These are phyloP conservation scores for Pelmatolapia mariae DNA, from an alignment of 2,113 vertebrate species.

Conservation along the genomic window DNA sequence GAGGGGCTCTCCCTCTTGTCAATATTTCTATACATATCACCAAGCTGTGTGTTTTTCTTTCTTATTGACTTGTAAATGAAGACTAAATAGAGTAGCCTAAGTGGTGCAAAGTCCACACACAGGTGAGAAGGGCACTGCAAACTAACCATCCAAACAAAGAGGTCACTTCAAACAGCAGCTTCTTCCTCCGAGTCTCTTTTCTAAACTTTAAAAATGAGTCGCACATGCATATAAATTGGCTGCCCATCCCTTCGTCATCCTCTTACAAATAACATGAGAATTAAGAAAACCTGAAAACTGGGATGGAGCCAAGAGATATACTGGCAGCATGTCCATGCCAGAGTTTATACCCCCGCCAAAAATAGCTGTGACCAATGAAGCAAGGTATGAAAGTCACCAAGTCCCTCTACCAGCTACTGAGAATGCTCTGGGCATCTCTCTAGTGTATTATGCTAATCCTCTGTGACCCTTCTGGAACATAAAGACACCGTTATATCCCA, in stretches of 20 bases:
- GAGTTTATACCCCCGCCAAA: neutral
- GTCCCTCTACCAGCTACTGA: neutral
- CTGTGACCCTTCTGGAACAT: neutral
- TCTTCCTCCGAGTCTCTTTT: neutral
- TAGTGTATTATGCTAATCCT: neutral
- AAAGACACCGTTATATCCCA: neutral
- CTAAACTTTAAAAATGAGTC: neutral
- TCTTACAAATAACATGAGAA: neutral
- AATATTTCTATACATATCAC: neutral
- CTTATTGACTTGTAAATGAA: constrained; percentile 56
- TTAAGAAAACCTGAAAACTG: neutral
- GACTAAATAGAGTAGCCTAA: constrained; percentile 41
- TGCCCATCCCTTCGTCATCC: neutral
- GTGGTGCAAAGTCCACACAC: neutral
- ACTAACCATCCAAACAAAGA: constrained; percentile 33
- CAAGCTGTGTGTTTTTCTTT: constrained; percentile 50
- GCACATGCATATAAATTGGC: neutral
- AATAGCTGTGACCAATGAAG: neutral
- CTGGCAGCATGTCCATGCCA: neutral
- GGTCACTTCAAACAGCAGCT: neutral
- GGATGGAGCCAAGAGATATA: neutral
- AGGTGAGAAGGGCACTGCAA: constrained; percentile 33
- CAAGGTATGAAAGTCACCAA: neutral
- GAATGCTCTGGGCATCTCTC: neutral
- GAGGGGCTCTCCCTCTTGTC: neutral